Percentiles rank a stretch among this genome's conserved stretches.
phyloP scores from a whole-genome alignment of 2,113 vertebrate genomes.

The Rhineura floridana region DNA sequence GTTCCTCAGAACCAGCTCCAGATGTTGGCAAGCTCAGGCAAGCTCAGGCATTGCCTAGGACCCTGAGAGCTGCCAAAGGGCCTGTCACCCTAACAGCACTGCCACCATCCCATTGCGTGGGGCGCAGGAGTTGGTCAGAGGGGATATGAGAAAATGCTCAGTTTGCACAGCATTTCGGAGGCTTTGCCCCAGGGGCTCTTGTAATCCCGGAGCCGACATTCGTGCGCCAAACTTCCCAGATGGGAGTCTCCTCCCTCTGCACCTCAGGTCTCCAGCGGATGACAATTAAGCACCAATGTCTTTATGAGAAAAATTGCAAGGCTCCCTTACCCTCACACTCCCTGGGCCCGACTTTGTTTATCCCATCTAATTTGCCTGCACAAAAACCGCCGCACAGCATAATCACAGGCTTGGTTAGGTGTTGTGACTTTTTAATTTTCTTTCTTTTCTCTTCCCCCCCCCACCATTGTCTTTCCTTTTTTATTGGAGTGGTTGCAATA shows the following conservation, averaged over 20 bases:
- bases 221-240: not conserved
- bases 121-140: no score
- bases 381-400: conserved; percentile 26
- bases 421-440: conserved; percentile 58
- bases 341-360: conserved; percentile 22
- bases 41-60: not conserved
- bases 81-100: not conserved
- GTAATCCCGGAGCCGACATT: not conserved
- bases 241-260: no score
- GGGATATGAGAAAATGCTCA: no score
- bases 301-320: conserved; percentile 18
- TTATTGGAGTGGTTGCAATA: conserved; percentile 17
- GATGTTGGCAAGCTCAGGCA: not conserved
- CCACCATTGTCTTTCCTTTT: not conserved
- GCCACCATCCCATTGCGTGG: not conserved
- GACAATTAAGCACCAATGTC: not conserved
- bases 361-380: conserved; percentile 46
- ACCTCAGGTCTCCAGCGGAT: not conserved
- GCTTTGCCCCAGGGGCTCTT: not conserved
- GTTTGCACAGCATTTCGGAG: no score
- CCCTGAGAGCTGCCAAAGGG: not conserved
- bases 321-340: not conserved
- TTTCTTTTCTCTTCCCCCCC: not conserved
- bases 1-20: not conserved
- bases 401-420: conserved; percentile 55